Base-by-base conservation (phyloP, 2,888 invertebrate genomes). In the Sinotaia quadrata region DNA sequence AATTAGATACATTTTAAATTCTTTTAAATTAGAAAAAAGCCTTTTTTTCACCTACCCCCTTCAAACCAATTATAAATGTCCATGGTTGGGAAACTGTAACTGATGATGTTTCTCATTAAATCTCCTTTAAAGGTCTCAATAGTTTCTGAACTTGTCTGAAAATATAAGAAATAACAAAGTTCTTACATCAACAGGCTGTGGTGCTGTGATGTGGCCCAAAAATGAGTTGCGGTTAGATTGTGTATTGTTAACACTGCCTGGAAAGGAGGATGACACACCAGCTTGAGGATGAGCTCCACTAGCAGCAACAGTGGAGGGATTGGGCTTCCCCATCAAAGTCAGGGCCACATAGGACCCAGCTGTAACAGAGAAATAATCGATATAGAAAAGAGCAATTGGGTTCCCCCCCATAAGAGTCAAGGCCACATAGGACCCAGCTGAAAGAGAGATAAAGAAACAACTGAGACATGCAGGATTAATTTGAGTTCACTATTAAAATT, bases 131-230 rank as follows among this genome's bases (percentile, higher is more conserved):
- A n/a, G n/a, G n/a, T n/a, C n/a, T n/a, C n/a, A n/a, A n/a, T n/a
- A n/a, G n/a, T n/a, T n/a, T n/a, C n/a, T n/a, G n/a, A n/a, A n/a
- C n/a, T n/a, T n/a, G n/a, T n/a, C n/a, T n/a, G n/a, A n/a, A n/a
- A n/a, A n/a, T n/a, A n/a, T n/a, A 7, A 18, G 18, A 24, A 24
- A 18, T 8, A 47, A 47, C 47, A 47, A 8, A 7, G 7, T 21
- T 92, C 93, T 93, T 89, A 96, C 96, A 89, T 95, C 94, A 77
- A 95, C 96, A 56, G 89, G 89, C 69, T 86, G 86, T 33, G 89
- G 89, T 24, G 84, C 87, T 10, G 89, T 88, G 67, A 89, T 87
- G 41, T 81, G 72, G n/a, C 78, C 52, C n/a, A n/a, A n/a, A n/a
- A n/a, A n/a, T 10, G 80, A 75, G 51, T 77, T 73, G n/a, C 73